These are phyloP conservation scores for Tineola bisselliella DNA, from an alignment of 2,888 invertebrate genomes.

Conservation along the genomic window DNA sequence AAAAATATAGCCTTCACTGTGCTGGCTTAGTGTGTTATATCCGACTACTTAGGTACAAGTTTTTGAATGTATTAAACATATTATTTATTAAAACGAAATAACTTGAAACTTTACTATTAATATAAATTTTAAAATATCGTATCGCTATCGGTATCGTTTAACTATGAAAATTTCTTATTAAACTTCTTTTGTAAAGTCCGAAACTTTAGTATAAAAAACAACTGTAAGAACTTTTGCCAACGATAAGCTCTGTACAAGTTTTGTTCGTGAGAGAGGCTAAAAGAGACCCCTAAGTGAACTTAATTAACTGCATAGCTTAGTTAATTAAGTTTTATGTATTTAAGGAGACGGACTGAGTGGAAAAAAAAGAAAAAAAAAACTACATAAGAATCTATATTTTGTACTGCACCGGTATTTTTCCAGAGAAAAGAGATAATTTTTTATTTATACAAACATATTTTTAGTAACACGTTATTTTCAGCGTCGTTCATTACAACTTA, in stretches of 20 bases:
- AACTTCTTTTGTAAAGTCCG: slow-evolving; percentile 7
- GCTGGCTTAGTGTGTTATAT: no score
- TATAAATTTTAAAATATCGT: not conserved
- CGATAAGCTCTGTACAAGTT: slow-evolving; percentile 16
- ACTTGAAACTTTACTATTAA: not conserved
- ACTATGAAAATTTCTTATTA: slow-evolving; percentile 10
- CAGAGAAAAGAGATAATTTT: not conserved
- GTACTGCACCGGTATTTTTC: not conserved
- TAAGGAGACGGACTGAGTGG: slow-evolving; percentile 1
- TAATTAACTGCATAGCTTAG: slow-evolving; percentile 18
- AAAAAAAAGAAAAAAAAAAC: not conserved
- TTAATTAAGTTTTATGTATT: slow-evolving; percentile 13
- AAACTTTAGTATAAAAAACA: slow-evolving; percentile 2
- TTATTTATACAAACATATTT: no score
- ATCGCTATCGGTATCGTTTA: slow-evolving; percentile 5
- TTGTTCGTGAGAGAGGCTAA: slow-evolving; percentile 7
- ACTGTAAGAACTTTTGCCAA: slow-evolving; percentile 12
- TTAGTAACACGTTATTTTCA: no score
- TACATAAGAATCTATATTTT: not conserved
- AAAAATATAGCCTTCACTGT: no score
- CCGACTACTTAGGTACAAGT: no score
- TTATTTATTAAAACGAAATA: not conserved
- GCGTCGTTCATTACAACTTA: no score
- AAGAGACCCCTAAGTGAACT: slow-evolving; percentile 14
- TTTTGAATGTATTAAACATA: no score